Evolutionary conservation across 2,888 invertebrate genomes (phyloP), one percentile per base, ranked within the genome.

Genomic region (Calephelis perditalis): DNA sequence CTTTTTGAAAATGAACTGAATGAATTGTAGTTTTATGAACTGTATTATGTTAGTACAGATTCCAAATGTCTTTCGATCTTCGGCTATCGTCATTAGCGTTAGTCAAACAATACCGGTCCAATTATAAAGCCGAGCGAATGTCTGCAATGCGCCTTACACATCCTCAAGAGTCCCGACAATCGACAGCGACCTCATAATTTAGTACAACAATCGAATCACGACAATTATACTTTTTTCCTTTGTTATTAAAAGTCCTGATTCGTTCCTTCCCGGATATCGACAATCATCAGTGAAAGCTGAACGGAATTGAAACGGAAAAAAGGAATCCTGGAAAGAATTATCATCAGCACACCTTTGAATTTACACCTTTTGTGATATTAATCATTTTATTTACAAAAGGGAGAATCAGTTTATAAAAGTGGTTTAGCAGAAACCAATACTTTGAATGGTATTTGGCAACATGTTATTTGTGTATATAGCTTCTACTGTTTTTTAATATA

Each of bases 221-320:
- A 77, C 79, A 85, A 87, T 87, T 87, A 88, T 77, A 72, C 75
- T 82, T 86, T 87, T 86, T 84, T 78, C 75, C 69, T 73, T 82
- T 82, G 77, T 84, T 82, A 80, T 79, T 81, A 80, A 77, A 75
- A 75, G 71, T 73, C 71, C 72, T 73, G 77, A 79, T 76, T 78
- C 73, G 75, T 72, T 75, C 68, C 85, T 82, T 88, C 84, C 89
- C 89, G 90, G 90, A 90, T 87, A 89, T 89, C 81, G 80, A 73
- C 79, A 81, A 90, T 90, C 85, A 85, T 44, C 37, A 47, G 60
- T 43, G 59, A 59, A 56, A 59, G 59, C 57, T 46, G 57, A 45
- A 45, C 60, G 54, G 52, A 36, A 11, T 52, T 35, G 26, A n/a
- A 52, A 52, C 52, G 11, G 52, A 52, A 36, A 52, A 52, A 52